Conservation (phyloP, 2,113 vertebrate species). For the Nycticryphes semicollaris region DNA sequence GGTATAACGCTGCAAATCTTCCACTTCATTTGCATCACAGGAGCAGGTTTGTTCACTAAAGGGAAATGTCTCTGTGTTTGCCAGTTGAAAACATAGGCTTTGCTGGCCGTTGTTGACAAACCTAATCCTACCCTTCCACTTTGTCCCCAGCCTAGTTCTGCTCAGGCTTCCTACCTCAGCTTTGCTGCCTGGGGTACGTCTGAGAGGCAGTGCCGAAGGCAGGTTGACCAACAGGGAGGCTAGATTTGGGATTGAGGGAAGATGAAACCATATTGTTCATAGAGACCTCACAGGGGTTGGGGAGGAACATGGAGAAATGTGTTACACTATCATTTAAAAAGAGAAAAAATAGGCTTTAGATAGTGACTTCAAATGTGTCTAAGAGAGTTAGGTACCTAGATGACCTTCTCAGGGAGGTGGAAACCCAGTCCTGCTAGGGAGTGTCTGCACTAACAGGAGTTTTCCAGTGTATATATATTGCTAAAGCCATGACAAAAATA, state of each 20-base stretch:
- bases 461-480: neutral
- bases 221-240: neutral
- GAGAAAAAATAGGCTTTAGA: neutral
- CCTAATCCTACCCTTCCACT: neutral
- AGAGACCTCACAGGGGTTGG: neutral
- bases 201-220: neutral
- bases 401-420: neutral
- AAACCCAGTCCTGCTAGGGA: neutral
- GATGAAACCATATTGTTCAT: neutral
- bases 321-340: neutral
- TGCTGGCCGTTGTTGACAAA: neutral
- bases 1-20: neutral
- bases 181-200: neutral
- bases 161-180: neutral
- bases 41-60: neutral
- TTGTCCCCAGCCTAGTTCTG: neutral
- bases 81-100: neutral
- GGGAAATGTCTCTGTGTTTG: neutral
- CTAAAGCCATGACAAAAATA: conserved; percentile 3
- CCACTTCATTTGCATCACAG: neutral
- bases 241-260: neutral
- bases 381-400: neutral
- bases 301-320: neutral
- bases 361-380: neutral
- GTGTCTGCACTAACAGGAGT: neutral